Base-by-base conservation (phyloP, 2,113 vertebrate species). In the Parus major region DNA sequence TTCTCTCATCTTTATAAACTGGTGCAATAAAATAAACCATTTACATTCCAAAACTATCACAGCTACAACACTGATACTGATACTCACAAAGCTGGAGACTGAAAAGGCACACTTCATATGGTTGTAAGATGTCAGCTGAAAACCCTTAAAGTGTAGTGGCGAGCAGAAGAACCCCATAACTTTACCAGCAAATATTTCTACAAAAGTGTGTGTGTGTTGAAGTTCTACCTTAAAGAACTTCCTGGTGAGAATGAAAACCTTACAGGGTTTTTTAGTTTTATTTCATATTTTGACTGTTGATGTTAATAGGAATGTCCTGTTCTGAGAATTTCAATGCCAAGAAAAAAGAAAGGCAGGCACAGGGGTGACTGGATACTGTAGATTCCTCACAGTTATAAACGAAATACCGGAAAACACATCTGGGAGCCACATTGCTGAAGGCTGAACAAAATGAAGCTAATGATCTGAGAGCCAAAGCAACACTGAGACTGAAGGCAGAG, bases 381-480 rank as follows among this genome's bases (percentile, higher is more conserved):
- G 94, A 97, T 97, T 96, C 96, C 95, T 92, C 72, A 88, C 72
- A 86, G 92, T 91, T 96, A 93, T 94, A 96, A 96, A 94, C 4
- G 41, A 93, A 96, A 96, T 88, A 92, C 90, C 53, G 50, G 95
- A 95, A 95, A 96, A 95, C 72, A 95, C 96, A 97, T 97, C 96
- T 97, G 96, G 92, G 76, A 94, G 82, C 95, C 96, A 96, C 95
- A 97, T 96, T 97, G 92, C 94, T 95, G 76, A 78, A 81, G 49
- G 56, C 76, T 75, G 92, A 81, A 68, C 49, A 95, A 94, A 95
- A 90, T 68, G 60, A 90, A 94, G 35, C 64, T 81, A 92, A 92
- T 56, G 76, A 90, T 90, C 64, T 68, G 68, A 81, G 44, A 57
- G 79, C 35, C 10, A 9, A 90, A 80, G 52, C 46, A 61, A 60